Evolutionary conservation across 2,797 vertebrate species (phyloP).

Genomic region (Oreochromis mossambicus): DNA sequence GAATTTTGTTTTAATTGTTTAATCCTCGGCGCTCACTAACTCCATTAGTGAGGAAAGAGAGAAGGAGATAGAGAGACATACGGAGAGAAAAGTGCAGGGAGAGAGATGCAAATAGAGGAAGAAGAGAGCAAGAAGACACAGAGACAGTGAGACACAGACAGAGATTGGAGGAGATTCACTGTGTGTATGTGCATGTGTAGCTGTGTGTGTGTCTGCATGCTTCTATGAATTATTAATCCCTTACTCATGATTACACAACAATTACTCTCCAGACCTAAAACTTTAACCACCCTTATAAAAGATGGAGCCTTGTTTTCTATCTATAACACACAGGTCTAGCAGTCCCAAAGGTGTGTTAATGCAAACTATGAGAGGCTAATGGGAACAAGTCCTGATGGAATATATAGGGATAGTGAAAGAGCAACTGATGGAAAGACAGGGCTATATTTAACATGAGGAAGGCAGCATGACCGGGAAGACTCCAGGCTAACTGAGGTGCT

Average conservation of each 20-base stretch:
- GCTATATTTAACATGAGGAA: not conserved
- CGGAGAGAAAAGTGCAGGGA: not conserved
- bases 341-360: constrained; percentile 40
- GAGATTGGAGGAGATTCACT: constrained; percentile 1
- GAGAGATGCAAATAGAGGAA: constrained; percentile 3
- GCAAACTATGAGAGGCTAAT: constrained; percentile 35
- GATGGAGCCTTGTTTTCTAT: constrained; percentile 39
- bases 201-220: not conserved
- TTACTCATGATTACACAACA: constrained; percentile 67
- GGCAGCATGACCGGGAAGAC: not conserved
- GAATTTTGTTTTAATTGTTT: constrained; percentile 71
- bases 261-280: constrained; percentile 62
- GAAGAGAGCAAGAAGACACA: not conserved
- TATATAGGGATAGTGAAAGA: not conserved
- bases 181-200: not conserved
- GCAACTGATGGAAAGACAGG: constrained; percentile 10
- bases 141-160: not conserved
- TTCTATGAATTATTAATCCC: constrained; percentile 64
- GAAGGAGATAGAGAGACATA: not conserved
- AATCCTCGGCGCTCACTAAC: constrained; percentile 58
- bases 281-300: constrained; percentile 57
- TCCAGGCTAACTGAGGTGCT: not conserved
- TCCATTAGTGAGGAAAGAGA: constrained; percentile 53
- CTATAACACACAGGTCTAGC: constrained; percentile 26
- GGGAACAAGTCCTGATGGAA: constrained; percentile 28